phyloP scores from a whole-genome alignment of 2,888 invertebrate genomes.

The Eupithecia dodoneata region DNA sequence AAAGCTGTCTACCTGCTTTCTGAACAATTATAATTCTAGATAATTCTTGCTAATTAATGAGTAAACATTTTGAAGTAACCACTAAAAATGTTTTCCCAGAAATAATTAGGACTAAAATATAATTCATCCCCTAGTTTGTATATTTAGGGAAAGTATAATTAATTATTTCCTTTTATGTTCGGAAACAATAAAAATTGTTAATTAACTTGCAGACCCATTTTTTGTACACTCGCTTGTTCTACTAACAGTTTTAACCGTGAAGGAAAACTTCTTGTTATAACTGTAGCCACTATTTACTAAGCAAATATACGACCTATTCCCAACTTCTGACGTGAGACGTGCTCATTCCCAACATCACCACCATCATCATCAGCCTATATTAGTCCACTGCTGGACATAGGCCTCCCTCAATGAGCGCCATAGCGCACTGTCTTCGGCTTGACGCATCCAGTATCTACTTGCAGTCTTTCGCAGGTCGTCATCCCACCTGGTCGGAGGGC shows the following conservation, averaged over 20 bases:
- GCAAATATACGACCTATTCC: too few species aligned
- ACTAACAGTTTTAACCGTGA: not conserved
- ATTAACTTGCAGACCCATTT: constrained; percentile 62
- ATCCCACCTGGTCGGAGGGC: too few species aligned
- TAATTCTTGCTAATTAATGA: not conserved
- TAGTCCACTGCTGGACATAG: too few species aligned
- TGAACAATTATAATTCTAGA: not conserved
- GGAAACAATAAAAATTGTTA: constrained; percentile 74
- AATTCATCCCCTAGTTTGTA: constrained; percentile 43
- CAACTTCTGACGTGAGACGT: too few species aligned
- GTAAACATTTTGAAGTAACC: not conserved
- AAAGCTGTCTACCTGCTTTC: not conserved
- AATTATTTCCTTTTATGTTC: constrained; percentile 71
- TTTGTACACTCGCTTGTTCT: constrained; percentile 55
- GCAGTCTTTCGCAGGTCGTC: too few species aligned
- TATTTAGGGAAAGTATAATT: constrained; percentile 65
- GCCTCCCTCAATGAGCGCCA: too few species aligned
- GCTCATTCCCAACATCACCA: too few species aligned
- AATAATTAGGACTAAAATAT: not conserved
- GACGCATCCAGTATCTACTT: too few species aligned
- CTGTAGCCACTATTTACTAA: too few species aligned
- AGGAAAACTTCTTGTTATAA: not conserved
- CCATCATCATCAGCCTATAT: too few species aligned
- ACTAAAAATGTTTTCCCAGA: not conserved
- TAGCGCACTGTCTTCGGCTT: too few species aligned